Evolutionary conservation across 2,113 vertebrate species (phyloP).

Genomic region (Microcebus murinus): DNA sequence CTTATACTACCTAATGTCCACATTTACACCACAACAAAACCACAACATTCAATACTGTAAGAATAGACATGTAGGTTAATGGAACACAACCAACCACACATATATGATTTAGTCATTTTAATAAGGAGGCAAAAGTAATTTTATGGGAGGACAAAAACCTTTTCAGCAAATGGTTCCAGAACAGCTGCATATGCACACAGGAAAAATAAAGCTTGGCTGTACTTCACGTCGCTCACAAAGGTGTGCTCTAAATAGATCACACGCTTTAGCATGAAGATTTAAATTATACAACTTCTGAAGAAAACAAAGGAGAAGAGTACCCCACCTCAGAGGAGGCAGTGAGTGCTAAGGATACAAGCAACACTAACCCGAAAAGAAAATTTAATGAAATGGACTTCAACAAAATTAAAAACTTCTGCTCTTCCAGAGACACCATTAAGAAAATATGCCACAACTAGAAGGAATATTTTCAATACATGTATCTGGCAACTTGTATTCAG

Average conservation of each 20-base stretch:
- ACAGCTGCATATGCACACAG: not conserved
- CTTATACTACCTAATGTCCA: not conserved
- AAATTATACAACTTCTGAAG: not conserved
- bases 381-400: not conserved
- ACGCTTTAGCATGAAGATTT: not conserved
- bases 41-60: not conserved
- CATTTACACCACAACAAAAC: not conserved
- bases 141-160: not conserved
- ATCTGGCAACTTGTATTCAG: not conserved
- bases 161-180: not conserved
- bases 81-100: not conserved
- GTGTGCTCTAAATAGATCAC: not conserved
- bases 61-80: not conserved
- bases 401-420: not conserved
- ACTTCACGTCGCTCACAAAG: not conserved
- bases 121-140: not conserved
- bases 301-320: not conserved
- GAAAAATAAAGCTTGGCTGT: not conserved
- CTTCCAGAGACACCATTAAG: not conserved
- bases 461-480: not conserved
- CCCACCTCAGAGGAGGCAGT: not conserved
- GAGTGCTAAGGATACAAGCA: not conserved
- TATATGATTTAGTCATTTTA: not conserved
- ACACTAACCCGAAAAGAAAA: not conserved
- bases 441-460: not conserved